Conservation (phyloP, 2,113 vertebrate species). For the Alexandromys fortis region DNA sequence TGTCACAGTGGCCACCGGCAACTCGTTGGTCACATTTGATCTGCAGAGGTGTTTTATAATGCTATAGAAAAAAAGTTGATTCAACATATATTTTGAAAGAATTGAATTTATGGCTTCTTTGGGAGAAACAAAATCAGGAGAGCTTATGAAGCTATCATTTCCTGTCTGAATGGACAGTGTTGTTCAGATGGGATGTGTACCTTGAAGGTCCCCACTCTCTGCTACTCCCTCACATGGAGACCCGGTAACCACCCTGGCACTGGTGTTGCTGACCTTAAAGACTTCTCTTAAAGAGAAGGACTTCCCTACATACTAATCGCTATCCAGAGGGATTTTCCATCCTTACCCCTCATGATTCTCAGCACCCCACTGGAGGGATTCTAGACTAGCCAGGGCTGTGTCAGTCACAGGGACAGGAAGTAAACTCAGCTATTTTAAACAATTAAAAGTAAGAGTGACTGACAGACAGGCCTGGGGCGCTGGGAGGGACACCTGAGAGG, state of each 20-base stretch:
- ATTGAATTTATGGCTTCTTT: conserved; percentile 9
- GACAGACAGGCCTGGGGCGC: background rate
- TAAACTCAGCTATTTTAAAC: background rate
- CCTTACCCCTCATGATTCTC: background rate
- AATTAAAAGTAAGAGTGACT: background rate
- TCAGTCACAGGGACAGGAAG: background rate
- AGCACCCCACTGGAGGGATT: background rate
- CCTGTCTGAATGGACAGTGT: background rate
- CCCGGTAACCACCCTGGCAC: background rate
- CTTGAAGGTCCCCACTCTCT: too few species aligned
- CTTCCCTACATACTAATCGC: background rate
- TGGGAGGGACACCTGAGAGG: background rate
- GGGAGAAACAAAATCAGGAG: background rate
- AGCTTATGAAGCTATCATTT: background rate
- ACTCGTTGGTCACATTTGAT: background rate
- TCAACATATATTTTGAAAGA: background rate
- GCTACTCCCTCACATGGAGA: fast-evolving
- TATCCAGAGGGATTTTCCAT: background rate
- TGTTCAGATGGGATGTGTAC: background rate
- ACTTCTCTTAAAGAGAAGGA: background rate
- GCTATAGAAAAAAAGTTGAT: background rate
- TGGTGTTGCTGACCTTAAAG: background rate
- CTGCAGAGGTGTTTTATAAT: background rate
- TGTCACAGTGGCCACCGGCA: background rate
- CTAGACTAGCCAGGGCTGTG: background rate